phyloP scores from a whole-genome alignment of 2,113 vertebrate species.

The Laticauda laticaudata region DNA sequence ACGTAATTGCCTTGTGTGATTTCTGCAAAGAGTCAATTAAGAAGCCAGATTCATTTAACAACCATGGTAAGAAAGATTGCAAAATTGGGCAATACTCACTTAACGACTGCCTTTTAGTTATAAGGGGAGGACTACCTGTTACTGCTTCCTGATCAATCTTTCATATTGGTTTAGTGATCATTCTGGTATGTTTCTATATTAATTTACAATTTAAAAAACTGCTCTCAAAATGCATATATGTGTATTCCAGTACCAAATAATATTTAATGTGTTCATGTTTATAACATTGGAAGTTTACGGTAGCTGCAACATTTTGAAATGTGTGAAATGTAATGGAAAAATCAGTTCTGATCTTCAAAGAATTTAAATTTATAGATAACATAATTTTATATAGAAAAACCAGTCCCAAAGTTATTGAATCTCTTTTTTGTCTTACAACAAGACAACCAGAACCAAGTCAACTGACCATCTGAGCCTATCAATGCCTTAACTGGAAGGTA shows the following conservation, averaged over 20 bases:
- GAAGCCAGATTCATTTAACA: not conserved
- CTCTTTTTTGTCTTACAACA: not conserved
- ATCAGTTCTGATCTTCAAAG: not conserved
- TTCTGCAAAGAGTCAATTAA: too few species aligned
- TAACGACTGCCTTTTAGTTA: not conserved
- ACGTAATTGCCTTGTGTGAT: not conserved
- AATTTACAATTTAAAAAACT: not conserved
- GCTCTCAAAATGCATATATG: not conserved
- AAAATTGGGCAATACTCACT: not conserved
- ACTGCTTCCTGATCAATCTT: not conserved
- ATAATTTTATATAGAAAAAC: not conserved
- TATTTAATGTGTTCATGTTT: not conserved
- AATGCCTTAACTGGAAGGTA: not conserved
- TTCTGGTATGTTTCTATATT: not conserved
- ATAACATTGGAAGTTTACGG: not conserved
- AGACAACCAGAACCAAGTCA: not conserved
- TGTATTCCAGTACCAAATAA: not conserved
- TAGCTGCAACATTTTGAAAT: not conserved
- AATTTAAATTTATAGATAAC: not conserved
- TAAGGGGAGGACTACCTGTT: not conserved
- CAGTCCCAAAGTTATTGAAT: not conserved
- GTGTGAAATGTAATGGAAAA: not conserved
- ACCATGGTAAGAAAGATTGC: not conserved
- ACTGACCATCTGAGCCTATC: not conserved
- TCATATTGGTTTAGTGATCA: not conserved